Evolutionary conservation across 92 coral and sea anemone species (phyloP), one percentile per base, ranked within the genome.

Genomic region (Montipora capitata): DNA sequence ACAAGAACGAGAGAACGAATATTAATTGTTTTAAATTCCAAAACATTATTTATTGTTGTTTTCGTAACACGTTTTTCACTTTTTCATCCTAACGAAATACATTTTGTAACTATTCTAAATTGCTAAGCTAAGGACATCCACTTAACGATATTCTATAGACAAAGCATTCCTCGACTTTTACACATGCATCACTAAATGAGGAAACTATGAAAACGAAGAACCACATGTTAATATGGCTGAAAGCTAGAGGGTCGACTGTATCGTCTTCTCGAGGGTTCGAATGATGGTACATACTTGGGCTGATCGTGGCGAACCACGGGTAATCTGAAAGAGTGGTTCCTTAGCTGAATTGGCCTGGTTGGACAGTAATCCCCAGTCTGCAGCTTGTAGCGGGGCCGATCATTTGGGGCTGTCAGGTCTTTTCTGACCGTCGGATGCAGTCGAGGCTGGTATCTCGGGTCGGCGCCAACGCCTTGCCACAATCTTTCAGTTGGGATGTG

Each of bases 221-320:
- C 2, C 12, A 15, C 0, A 7, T 16, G 17, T 4, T 16, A 77
- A 27, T 77, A 77, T 12, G 82, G 70, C 40, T 77, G 82, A 38
- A 40, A 77, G 59, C 82, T 61, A 16, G 65, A 58, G 0, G 5
- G 16, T 15, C 82, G 41, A 5, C 82, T 61, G 71, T 59, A 8
- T 3, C 13, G 48, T 42, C 17, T 49, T 41, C 41, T 77, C 8
- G 58, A 10, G 82, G 69, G 40, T 40, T 61, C 58, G 1, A 13
- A 7, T 54, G 56, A 16, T 1, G 0, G 40, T 59, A 41, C 41
- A 12, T 14, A 58, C 70, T 59, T 59, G 12, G 61, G 62, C 82
- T 59, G 82, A 54, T 59, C 40, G 18, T 69, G 82, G 70, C 7
- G 82, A n/a, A 15, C 11, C 70, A 77, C 41, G 82, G 56, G 70